Base-by-base conservation (phyloP, 35 echinoderm and acorn worm species). In the Eucidaris tribuloides region DNA sequence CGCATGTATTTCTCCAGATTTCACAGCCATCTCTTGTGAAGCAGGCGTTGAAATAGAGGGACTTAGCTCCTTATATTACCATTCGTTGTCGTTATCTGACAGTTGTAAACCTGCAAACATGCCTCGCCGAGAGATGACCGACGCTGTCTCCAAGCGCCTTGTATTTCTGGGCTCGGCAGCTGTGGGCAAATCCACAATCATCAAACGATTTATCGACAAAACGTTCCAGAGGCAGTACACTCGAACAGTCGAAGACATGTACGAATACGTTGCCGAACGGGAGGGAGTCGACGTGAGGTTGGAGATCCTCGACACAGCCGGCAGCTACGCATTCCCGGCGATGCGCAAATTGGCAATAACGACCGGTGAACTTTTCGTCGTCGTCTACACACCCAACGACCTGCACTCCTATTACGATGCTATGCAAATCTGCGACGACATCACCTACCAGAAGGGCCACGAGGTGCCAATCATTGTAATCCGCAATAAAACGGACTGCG, bases 101-200 rank as follows among this genome's bases (percentile, higher is more conserved):
- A n/a, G n/a, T n/a, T n/a, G n/a, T n/a, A n/a, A n/a, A n/a, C n/a
- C n/a, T n/a, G n/a, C n/a, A n/a, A n/a, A n/a, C n/a, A n/a, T n/a
- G n/a, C n/a, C n/a, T n/a, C n/a, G n/a, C n/a, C n/a, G n/a, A n/a
- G n/a, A n/a, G n/a, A n/a, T n/a, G n/a, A n/a, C n/a, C n/a, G n/a
- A n/a, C n/a, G n/a, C n/a, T n/a, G n/a, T n/a, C n/a, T 22, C 68
- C 45, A 80, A 80, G 37, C 41, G 48, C 15, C 20, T 60, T 15
- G 55, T 82, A 22, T 57, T 82, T 37, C 38, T 82, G 36, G 80
- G 80, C 0, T 11, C 50, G 7, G 36, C 80, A 11, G 36, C 38
- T 11, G 80, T 82, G 20, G 80, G 80, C 54, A 82, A 82, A n/a
- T 82, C 80, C 0, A 29, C 80, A 25, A 82, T 82, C 54, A 57